Conservation (phyloP, 2,113 vertebrate genomes). For the Aepyceros melampus region DNA sequence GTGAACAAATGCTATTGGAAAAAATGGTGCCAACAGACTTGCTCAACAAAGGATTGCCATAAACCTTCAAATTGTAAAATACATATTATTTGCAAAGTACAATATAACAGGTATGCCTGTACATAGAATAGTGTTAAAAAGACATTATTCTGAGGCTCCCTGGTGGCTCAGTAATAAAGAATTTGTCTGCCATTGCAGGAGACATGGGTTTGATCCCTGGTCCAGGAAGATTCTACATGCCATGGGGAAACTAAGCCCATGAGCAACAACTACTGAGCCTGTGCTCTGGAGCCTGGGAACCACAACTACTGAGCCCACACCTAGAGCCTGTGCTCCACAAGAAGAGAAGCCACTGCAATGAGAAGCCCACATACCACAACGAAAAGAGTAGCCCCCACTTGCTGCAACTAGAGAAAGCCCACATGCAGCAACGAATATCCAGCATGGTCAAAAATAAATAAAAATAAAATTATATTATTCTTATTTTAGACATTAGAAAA, state of each 20-base stretch:
- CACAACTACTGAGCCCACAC: not conserved
- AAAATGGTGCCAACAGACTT: not conserved
- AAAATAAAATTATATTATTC: not conserved
- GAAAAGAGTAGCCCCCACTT: not conserved
- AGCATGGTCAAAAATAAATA: not conserved
- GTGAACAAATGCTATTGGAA: not conserved
- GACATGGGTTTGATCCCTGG: not conserved
- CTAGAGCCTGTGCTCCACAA: not conserved
- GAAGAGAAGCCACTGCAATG: not conserved
- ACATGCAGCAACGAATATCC: not conserved
- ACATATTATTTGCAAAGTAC: not conserved
- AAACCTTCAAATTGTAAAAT: not conserved
- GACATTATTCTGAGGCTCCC: not conserved
- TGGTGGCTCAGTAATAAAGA: not conserved
- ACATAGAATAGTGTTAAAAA: not conserved
- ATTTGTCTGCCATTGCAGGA: not conserved
- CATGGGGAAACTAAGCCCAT: not conserved
- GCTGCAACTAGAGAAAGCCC: not conserved
- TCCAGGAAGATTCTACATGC: not conserved
- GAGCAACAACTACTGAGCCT: not conserved
- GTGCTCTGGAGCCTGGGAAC: not conserved
- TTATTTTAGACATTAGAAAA: slow-evolving; percentile 1
- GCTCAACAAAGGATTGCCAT: not conserved
- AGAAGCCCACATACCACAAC: not conserved
- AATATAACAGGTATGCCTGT: not conserved